Conservation (phyloP, 2,797 vertebrate species). For the Lateolabrax maculatus region DNA sequence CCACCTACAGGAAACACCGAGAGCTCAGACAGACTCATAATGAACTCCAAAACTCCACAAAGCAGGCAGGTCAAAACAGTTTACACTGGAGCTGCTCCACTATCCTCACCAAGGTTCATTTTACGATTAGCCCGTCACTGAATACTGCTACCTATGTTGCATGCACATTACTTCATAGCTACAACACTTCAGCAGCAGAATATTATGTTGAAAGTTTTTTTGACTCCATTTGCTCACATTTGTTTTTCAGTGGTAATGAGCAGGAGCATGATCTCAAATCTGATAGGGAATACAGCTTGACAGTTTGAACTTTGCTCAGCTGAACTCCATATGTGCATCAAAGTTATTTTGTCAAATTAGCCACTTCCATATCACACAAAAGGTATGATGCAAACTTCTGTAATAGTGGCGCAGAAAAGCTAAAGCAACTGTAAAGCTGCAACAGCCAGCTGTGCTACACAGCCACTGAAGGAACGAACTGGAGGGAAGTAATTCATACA, state of each 20-base stretch:
- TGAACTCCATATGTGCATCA: conserved; percentile 54
- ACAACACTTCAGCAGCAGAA: conserved; percentile 14
- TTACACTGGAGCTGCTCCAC: background rate
- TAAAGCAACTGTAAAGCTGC: conserved; percentile 18
- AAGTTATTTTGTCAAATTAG: conserved; percentile 63
- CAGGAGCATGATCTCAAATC: conserved; percentile 23
- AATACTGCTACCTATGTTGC: conserved; percentile 5
- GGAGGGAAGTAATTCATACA: conserved; percentile 1
- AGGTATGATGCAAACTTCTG: conserved; percentile 70
- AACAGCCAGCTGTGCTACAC: background rate
- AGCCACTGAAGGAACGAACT: background rate
- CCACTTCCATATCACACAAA: conserved; percentile 45
- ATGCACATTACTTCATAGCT: conserved; percentile 15
- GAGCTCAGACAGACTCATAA: conserved; percentile 57
- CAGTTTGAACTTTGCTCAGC: conserved; percentile 51
- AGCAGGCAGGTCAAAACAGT: conserved; percentile 18
- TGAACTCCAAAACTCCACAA: conserved; percentile 23
- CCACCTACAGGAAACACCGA: conserved; percentile 85
- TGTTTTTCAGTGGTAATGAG: conserved; percentile 44
- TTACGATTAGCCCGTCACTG: conserved; percentile 17
- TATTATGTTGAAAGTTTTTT: conserved; percentile 12
- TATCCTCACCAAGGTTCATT: conserved; percentile 3
- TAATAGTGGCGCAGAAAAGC: conserved; percentile 38
- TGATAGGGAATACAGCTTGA: conserved; percentile 30
- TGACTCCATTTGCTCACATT: conserved; percentile 17